phyloP scores from a whole-genome alignment of 2,113 vertebrate genomes.

The Laticauda colubrina region DNA sequence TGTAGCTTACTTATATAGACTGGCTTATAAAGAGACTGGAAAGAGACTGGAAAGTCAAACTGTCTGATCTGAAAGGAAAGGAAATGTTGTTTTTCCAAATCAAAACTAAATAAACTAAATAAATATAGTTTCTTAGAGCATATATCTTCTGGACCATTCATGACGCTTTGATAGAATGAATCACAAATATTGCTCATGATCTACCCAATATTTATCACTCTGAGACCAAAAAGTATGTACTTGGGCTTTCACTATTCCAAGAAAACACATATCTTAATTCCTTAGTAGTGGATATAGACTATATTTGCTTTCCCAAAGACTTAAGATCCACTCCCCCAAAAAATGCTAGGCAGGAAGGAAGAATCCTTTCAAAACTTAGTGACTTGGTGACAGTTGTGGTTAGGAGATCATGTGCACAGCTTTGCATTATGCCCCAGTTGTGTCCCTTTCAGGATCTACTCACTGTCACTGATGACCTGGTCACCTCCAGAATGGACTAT shows the following conservation, averaged over 20 bases:
- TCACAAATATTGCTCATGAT: background rate
- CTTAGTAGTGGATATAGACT: background rate
- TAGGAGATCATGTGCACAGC: background rate
- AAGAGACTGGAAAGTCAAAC: background rate
- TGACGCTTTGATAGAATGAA: background rate
- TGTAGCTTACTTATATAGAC: background rate
- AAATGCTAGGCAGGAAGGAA: background rate
- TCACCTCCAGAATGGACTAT: background rate
- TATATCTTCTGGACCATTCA: background rate
- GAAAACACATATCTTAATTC: background rate
- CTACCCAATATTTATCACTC: background rate
- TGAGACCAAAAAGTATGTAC: background rate
- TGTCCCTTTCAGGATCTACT: background rate
- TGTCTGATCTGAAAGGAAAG: background rate
- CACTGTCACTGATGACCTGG: background rate
- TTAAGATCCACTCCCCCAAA: background rate
- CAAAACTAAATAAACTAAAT: background rate
- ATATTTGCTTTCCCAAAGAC: background rate
- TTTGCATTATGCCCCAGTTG: background rate
- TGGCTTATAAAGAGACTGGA: background rate
- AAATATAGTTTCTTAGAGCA: background rate
- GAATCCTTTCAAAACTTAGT: background rate
- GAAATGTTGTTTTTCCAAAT: background rate
- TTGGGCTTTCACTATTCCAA: background rate
- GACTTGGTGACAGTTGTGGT: background rate